Percentiles rank a stretch among this genome's conserved stretches.
Evolutionary conservation across 1,140 invertebrate species (phyloP).

Genomic region (Zaprionus nigranus): DNA sequence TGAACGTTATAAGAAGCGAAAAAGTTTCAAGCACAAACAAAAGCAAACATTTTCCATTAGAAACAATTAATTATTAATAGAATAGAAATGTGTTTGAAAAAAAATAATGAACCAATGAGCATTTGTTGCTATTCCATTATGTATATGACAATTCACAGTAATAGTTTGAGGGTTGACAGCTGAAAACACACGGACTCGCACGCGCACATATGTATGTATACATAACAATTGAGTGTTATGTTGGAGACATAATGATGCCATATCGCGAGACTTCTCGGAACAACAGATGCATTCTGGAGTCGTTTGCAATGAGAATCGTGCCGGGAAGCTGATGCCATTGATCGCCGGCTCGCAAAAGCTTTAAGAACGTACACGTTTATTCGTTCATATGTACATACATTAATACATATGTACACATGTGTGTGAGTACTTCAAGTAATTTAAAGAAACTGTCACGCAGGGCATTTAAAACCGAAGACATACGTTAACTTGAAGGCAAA

Average conservation of each 20-base stretch:
- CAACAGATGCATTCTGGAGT: constrained; percentile 8
- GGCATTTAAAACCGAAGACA: constrained; percentile 64
- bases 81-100: constrained; percentile 33
- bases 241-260: constrained; percentile 53
- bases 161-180: neutral
- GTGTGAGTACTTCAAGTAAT: neutral
- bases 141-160: constrained; percentile 6
- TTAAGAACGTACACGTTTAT: neutral
- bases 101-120: neutral
- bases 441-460: constrained; percentile 52
- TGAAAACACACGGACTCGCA: neutral
- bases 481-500: constrained; percentile 76
- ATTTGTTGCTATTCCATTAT: constrained; percentile 5
- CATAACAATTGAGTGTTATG: constrained; percentile 15
- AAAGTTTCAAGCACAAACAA: constrained; percentile 50
- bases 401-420: neutral
- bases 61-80: constrained; percentile 63
- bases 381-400: neutral
- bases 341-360: constrained; percentile 16
- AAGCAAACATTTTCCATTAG: constrained; percentile 63
- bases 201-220: neutral
- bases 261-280: constrained; percentile 1
- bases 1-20: constrained; percentile 40
- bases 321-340: constrained; percentile 23
- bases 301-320: constrained; percentile 20